phyloP scores from a whole-genome alignment of 2,797 vertebrate species.

The Stomatorhinus walkeri region DNA sequence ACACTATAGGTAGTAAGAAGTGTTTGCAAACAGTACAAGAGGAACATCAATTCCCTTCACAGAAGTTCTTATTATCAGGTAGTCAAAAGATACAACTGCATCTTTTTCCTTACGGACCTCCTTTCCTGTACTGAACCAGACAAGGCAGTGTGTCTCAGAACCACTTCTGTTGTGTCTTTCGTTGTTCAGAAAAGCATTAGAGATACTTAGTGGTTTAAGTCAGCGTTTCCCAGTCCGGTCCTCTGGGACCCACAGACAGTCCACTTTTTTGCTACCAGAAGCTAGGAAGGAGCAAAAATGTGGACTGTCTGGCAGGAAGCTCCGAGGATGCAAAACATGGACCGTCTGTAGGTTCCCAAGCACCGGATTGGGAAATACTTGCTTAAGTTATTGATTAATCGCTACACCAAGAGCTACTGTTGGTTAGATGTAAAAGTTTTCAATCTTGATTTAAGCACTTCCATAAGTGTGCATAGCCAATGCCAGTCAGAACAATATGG shows the following conservation, averaged over 20 bases:
- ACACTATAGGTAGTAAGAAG: not conserved
- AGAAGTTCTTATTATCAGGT: not conserved
- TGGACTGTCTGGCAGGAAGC: not conserved
- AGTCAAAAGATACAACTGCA: not conserved
- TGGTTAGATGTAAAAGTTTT: not conserved
- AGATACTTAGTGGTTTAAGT: not conserved
- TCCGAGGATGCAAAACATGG: not conserved
- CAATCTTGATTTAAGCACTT: not conserved
- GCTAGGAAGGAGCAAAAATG: not conserved
- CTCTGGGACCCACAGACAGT: not conserved
- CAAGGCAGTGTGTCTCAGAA: not conserved
- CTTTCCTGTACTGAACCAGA: not conserved
- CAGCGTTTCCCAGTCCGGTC: not conserved
- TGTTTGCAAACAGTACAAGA: not conserved
- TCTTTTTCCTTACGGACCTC: not conserved
- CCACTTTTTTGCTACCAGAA: not conserved
- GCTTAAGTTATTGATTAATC: constrained; percentile 3
- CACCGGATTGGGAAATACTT: not conserved
- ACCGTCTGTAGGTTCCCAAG: not conserved
- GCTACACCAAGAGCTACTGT: not conserved
- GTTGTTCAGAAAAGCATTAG: not conserved
- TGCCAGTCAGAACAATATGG: not conserved
- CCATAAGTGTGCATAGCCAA: not conserved
- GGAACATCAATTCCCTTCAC: not conserved
- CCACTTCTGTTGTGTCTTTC: not conserved